Conservation (phyloP, 2,888 invertebrate genomes). For the Omphaloscelis lunosa region DNA sequence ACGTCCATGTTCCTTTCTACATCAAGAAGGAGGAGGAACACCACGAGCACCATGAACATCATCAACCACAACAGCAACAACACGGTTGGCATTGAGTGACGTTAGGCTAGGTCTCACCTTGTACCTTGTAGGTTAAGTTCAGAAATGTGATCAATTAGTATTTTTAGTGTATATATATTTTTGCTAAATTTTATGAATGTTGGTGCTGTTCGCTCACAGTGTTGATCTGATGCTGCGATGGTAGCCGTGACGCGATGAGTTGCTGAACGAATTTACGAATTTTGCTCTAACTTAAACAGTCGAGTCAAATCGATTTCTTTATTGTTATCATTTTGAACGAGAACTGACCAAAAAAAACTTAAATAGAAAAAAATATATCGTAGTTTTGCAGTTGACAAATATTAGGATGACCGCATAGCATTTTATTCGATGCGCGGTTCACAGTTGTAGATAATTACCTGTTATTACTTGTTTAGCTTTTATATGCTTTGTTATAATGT, state of each 20-base stretch:
- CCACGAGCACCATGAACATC: constrained; percentile 72
- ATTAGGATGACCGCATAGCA: constrained; percentile 66
- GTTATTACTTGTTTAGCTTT: constrained; percentile 88
- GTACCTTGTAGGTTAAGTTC: constrained; percentile 90
- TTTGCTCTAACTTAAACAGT: constrained; percentile 57
- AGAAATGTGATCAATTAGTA: constrained; percentile 90
- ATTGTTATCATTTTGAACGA: constrained; percentile 56
- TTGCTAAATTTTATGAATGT: constrained; percentile 66
- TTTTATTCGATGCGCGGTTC: constrained; percentile 72
- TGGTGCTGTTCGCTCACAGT: constrained; percentile 78
- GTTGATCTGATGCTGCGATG: constrained; percentile 75
- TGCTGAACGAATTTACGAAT: constrained; percentile 53
- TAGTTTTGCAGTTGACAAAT: constrained; percentile 52
- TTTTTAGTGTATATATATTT: constrained; percentile 83
- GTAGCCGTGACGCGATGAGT: constrained; percentile 39
- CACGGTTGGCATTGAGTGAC: constrained; percentile 87
- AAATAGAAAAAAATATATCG: constrained; percentile 33
- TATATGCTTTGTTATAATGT: constrained; percentile 79
- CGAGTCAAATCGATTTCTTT: constrained; percentile 57
- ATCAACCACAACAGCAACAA: constrained; percentile 77
- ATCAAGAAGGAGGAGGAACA: constrained; percentile 90
- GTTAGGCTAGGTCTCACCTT: constrained; percentile 76
- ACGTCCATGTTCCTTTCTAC: constrained; percentile 93
- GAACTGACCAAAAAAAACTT: constrained; percentile 43
- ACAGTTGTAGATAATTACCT: constrained; percentile 76